Evolutionary conservation across 2,113 vertebrate genomes (phyloP), one percentile per base, ranked within the genome.

Genomic region (Sapajus apella): DNA sequence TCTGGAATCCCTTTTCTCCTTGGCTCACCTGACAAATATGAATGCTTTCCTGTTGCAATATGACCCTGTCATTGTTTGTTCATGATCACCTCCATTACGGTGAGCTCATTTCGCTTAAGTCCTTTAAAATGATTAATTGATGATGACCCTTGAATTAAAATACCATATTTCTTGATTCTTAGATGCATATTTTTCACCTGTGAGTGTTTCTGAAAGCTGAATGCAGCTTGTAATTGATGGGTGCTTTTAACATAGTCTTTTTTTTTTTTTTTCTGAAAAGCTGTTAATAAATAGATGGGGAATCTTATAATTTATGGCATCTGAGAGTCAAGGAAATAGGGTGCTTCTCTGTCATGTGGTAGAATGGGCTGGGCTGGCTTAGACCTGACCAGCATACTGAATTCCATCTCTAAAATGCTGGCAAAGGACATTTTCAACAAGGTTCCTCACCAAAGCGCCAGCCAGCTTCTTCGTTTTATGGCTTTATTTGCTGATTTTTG

Each of bases 111-210:
- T 66, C 66, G 30, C 52, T 35, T 50, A 72, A 73, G 81, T 91
- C 95, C 79, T 95, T 93, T 91, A 64, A 79, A 37, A 86, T 94
- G 96, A 96, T 88, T 86, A 85, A 93, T 93, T 89, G 89, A 86
- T 43, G 58, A 27, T 91, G 95, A 97, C 91, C 91, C 93, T 91
- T 91, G 96, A 82, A 85, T 95, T 93, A 86, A 94, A 93, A 91
- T 40, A 32, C 94, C 68, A 4, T 93, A 91, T 93, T 95, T 94
- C 93, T 85, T 86, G 40, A 43, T 77, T 84, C 58, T 58, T 47
- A 58, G 30, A 52, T 87, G 93, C 72, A 2, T 52, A 91, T 86
- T 94, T 96, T 83, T 91, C 93, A 94, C 93, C 88, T 64, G 92
- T 35, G 61, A 82, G 73, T 56, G 43, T 83, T 92, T 95, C 91